phyloP scores from a whole-genome alignment of 2,113 vertebrate genomes.

The Poeciliopsis retropinna region DNA sequence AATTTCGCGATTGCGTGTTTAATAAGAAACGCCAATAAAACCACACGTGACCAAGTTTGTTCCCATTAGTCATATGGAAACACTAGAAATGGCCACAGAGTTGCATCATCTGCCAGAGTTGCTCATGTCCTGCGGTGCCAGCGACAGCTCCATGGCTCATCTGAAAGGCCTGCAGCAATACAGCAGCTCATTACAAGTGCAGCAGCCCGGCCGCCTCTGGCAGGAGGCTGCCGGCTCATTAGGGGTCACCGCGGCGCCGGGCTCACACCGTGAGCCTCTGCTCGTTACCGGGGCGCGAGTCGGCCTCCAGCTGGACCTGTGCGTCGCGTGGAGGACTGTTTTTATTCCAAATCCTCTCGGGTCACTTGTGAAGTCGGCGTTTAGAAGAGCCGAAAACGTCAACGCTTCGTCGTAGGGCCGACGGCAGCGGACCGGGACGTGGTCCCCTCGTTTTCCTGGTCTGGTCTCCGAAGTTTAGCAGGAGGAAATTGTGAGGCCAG shows the following conservation, averaged over 20 bases:
- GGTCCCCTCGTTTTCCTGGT: not conserved
- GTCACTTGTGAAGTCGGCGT: not conserved
- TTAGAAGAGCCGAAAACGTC: not conserved
- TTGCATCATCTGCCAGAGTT: conserved; percentile 42
- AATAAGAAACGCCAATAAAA: too few species aligned
- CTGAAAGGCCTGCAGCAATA: conserved; percentile 53
- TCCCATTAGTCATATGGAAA: too few species aligned
- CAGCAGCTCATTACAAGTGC: conserved; percentile 66
- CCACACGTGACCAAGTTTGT: too few species aligned
- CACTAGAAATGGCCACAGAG: conserved; percentile 37
- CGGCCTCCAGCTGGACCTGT: conserved; percentile 1
- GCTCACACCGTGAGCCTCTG: conserved; percentile 39
- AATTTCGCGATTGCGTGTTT: too few species aligned
- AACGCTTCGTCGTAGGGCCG: not conserved
- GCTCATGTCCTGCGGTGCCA: conserved; percentile 48
- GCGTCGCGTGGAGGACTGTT: not conserved
- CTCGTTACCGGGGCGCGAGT: conserved; percentile 46
- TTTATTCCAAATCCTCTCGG: not conserved
- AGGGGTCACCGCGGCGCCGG: conserved; percentile 66
- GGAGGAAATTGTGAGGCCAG: not conserved
- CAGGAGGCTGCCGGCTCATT: conserved; percentile 60
- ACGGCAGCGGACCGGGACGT: not conserved
- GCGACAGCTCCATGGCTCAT: conserved; percentile 68
- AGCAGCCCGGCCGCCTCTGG: conserved; percentile 50
- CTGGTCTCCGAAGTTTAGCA: not conserved